Evolutionary conservation across 1,140 invertebrate species (phyloP).

Genomic region (Gryllus bimaculatus): DNA sequence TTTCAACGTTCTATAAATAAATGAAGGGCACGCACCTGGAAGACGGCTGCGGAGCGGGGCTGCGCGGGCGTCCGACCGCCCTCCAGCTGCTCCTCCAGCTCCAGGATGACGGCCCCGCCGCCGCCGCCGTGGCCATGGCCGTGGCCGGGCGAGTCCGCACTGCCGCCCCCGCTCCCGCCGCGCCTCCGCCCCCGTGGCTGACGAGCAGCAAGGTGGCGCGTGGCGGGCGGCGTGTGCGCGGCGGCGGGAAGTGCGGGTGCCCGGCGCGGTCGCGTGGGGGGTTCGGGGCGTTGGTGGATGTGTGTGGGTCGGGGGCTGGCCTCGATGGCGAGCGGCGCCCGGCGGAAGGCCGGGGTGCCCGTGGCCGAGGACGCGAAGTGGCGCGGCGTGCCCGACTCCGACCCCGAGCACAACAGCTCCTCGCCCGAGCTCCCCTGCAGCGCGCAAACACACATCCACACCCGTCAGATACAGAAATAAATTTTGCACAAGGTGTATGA

Average conservation of each 20-base stretch:
- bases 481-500: too few relatives aligned
- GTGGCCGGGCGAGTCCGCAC: background rate
- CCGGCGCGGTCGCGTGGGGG: too few relatives aligned
- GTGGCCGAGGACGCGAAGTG: background rate
- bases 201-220: constrained; percentile 4
- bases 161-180: background rate
- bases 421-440: constrained; percentile 21
- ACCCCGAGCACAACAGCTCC: constrained; percentile 7
- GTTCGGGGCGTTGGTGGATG: too few relatives aligned
- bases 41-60: constrained; percentile 10
- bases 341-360: background rate
- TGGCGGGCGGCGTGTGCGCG: background rate
- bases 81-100: constrained; percentile 17
- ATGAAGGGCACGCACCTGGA: constrained; percentile 12
- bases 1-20: too few relatives aligned
- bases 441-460: background rate
- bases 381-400: constrained; percentile 15
- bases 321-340: background rate
- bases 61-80: background rate
- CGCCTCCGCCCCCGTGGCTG: constrained; percentile 8
- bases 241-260: too few relatives aligned
- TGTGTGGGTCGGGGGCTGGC: background rate
- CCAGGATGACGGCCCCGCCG: constrained; percentile 14
- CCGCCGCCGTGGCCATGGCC: background rate
- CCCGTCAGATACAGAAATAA: too few relatives aligned